These are phyloP conservation scores for Trissoscelio sp. DNA, from an alignment of 2,888 invertebrate genomes.

Conservation along the genomic window DNA sequence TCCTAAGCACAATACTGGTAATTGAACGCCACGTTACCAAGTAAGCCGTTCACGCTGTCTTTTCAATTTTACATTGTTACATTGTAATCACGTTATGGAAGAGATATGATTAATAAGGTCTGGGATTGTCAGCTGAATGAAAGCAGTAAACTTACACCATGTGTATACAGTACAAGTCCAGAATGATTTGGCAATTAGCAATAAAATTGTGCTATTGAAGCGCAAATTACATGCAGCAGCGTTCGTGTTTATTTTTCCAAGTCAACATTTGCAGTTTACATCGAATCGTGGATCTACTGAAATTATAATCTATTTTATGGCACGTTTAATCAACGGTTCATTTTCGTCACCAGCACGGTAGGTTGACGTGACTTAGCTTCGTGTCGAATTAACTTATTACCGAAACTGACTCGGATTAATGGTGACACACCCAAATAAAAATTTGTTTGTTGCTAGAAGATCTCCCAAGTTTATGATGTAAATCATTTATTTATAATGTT, in stretches of 20 bases:
- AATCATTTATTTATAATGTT: too few species aligned
- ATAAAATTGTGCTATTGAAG: constrained; percentile 72
- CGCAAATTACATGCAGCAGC: constrained; percentile 60
- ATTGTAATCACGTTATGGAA: constrained; percentile 44
- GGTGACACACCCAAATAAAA: constrained; percentile 21
- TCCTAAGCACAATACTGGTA: constrained; percentile 83
- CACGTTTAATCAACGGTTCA: neutral
- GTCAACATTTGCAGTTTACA: constrained; percentile 22
- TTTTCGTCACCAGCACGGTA: constrained; percentile 10
- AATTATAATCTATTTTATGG: constrained; percentile 33
- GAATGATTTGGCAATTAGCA: constrained; percentile 62
- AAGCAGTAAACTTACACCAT: constrained; percentile 3
- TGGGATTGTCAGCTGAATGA: constrained; percentile 14
- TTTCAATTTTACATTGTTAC: constrained; percentile 70
- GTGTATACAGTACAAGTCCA: constrained; percentile 65
- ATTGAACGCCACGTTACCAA: constrained; percentile 75
- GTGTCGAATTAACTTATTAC: constrained; percentile 11
- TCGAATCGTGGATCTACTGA: constrained; percentile 33
- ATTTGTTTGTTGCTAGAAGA: neutral
- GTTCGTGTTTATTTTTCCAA: constrained; percentile 42
- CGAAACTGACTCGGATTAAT: constrained; percentile 12
- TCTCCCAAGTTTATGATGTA: neutral
- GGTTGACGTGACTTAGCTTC: constrained; percentile 27
- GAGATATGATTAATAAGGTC: constrained; percentile 27
- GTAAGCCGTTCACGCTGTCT: constrained; percentile 73